phyloP scores from a whole-genome alignment of 2,797 vertebrate species.

The Tapera naevia region DNA sequence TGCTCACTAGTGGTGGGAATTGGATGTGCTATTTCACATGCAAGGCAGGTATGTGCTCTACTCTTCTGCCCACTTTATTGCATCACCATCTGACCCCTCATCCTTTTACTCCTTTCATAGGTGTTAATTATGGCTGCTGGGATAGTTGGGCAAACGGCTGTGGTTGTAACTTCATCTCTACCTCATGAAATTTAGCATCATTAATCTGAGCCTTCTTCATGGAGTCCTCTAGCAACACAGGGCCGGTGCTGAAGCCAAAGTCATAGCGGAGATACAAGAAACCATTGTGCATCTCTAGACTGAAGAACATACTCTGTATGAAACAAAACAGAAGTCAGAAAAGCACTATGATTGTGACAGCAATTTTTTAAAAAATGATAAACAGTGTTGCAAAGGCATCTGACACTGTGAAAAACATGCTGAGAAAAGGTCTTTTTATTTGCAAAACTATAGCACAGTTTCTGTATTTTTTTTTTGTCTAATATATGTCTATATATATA shows the following conservation, averaged over 20 bases:
- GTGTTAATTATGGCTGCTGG: background rate
- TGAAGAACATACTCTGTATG: slow-evolving; percentile 89
- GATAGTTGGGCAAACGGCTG: background rate
- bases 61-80: background rate
- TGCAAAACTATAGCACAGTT: background rate
- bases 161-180: slow-evolving; percentile 45
- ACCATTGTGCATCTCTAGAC: slow-evolving; percentile 90
- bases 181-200: slow-evolving; percentile 96
- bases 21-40: background rate
- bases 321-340: slow-evolving; percentile 37
- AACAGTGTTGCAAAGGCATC: fast-evolving
- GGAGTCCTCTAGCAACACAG: slow-evolving; percentile 85
- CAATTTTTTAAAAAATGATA: background rate
- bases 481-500: background rate
- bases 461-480: background rate
- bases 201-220: slow-evolving; percentile 89
- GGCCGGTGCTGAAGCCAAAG: slow-evolving; percentile 89
- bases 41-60: background rate
- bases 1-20: background rate
- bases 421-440: background rate
- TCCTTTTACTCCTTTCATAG: background rate
- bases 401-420: background rate
- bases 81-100: background rate
- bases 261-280: slow-evolving; percentile 91
- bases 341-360: background rate